These are phyloP conservation scores for Toxotes jaculatrix DNA, from an alignment of 2,113 vertebrate genomes.

Conservation along the genomic window DNA sequence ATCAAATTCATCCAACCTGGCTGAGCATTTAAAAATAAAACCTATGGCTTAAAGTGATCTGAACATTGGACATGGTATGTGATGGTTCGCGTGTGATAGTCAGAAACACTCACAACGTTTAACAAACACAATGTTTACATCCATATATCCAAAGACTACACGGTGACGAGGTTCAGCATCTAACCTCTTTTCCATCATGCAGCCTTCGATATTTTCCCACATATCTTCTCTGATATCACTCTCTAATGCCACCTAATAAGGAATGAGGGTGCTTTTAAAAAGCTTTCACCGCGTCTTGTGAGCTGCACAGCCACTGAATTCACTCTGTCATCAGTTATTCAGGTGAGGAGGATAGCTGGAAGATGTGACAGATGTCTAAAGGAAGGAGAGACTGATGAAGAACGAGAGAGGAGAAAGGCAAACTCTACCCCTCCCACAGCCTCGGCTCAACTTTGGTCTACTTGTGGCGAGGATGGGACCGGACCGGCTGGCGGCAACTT, in stretches of 20 bases:
- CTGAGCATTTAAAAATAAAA: too few species aligned
- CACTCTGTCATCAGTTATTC: constrained; percentile 65
- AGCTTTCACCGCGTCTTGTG: constrained; percentile 29
- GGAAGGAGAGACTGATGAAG: constrained; percentile 26
- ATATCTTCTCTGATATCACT: constrained; percentile 1
- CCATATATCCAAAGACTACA: too few species aligned
- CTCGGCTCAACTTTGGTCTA: constrained; percentile 31
- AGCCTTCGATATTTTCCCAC: neutral
- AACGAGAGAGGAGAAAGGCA: constrained; percentile 27
- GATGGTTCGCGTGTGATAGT: too few species aligned
- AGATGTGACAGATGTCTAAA: constrained; percentile 57
- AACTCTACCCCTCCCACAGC: neutral
- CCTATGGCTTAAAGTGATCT: too few species aligned
- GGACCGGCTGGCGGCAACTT: constrained; percentile 26
- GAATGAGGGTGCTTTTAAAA: constrained; percentile 26
- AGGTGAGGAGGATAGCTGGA: constrained; percentile 49
- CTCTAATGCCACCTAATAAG: constrained; percentile 19
- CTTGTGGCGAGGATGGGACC: constrained; percentile 25
- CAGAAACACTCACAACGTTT: too few species aligned
- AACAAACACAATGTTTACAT: neutral
- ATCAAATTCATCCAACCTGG: too few species aligned
- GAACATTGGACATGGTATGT: too few species aligned
- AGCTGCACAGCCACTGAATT: constrained; percentile 33
- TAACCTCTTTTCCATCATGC: neutral
- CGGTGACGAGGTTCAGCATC: neutral